phyloP scores from a whole-genome alignment of 1,140 invertebrate species.

The Heliconius eleuchia region DNA sequence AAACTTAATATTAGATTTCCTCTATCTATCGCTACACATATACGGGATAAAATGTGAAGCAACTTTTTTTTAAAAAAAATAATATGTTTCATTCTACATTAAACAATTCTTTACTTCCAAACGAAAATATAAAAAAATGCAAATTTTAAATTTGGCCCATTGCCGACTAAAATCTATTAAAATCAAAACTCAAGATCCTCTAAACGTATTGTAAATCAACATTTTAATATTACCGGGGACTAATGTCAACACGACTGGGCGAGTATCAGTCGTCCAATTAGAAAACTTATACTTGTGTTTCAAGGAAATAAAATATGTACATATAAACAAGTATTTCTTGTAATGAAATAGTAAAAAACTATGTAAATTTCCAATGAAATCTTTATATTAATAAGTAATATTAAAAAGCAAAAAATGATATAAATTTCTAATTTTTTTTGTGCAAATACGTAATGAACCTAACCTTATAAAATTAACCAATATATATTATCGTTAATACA shows the following conservation, averaged over 20 bases:
- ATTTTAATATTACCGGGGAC: slow-evolving; percentile 17
- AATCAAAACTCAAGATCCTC: slow-evolving; percentile 20
- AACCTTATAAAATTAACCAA: no score
- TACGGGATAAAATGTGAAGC: not conserved
- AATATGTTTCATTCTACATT: no score
- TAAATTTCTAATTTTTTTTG: not conserved
- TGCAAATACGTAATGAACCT: no score
- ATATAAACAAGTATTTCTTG: not conserved
- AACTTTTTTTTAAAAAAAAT: no score
- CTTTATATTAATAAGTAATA: not conserved
- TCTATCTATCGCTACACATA: not conserved
- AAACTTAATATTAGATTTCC: not conserved
- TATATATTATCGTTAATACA: no score
- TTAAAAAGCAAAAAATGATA: not conserved
- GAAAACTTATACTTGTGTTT: slow-evolving; percentile 5
- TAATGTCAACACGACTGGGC: slow-evolving; percentile 26
- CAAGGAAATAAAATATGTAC: slow-evolving; percentile 4
- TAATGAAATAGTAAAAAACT: not conserved
- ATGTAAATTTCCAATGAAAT: not conserved
- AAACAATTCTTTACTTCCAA: no score
- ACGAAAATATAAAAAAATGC: no score
- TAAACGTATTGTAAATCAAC: not conserved
- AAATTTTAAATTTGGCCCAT: no score
- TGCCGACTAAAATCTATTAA: not conserved
- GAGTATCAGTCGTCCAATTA: slow-evolving; percentile 2